phyloP scores from a whole-genome alignment of 1,140 invertebrate genomes.

The Drosophila littoralis region DNA sequence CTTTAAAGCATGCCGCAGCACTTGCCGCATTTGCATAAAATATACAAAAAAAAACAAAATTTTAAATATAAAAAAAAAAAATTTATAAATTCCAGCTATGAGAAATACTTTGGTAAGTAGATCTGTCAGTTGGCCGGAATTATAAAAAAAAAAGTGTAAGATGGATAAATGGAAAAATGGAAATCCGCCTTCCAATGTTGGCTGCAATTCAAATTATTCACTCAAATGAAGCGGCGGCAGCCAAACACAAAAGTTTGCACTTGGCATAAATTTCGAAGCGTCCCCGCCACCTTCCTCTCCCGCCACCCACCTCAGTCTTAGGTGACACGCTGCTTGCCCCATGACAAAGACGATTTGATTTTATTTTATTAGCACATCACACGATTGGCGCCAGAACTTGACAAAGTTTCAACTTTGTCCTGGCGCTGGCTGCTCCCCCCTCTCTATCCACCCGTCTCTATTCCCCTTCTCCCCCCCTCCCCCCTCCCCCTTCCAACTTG shows the following conservation, averaged over 20 bases:
- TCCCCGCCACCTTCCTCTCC: background rate
- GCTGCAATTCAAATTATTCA: conserved; percentile 82
- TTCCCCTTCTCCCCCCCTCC: background rate
- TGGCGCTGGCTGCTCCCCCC: conserved; percentile 6
- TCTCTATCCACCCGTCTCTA: background rate
- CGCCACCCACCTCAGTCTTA: background rate
- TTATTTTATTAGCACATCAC: conserved; percentile 82
- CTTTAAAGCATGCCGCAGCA: conserved; percentile 47
- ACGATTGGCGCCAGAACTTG: conserved; percentile 80
- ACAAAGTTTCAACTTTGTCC: conserved; percentile 77
- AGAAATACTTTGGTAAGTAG: conserved; percentile 20
- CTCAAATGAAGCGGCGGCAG: conserved; percentile 72
- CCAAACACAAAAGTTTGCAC: conserved; percentile 80
- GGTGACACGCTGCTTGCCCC: background rate
- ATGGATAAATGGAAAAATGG: conserved; percentile 40
- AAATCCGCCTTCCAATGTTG: conserved; percentile 51
- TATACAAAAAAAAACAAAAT: conserved; percentile 18
- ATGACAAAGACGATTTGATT: conserved; percentile 51
- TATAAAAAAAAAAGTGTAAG: conserved; percentile 35
- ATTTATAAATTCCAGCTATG: conserved; percentile 10
- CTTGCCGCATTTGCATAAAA: conserved; percentile 64
- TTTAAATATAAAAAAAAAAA: conserved; percentile 18
- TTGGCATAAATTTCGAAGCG: conserved; percentile 70
- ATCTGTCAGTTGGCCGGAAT: conserved; percentile 51
- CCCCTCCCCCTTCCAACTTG: conserved; percentile 5